Evolutionary conservation across 2,888 invertebrate species (phyloP).

Genomic region (Andrena trimmerana): DNA sequence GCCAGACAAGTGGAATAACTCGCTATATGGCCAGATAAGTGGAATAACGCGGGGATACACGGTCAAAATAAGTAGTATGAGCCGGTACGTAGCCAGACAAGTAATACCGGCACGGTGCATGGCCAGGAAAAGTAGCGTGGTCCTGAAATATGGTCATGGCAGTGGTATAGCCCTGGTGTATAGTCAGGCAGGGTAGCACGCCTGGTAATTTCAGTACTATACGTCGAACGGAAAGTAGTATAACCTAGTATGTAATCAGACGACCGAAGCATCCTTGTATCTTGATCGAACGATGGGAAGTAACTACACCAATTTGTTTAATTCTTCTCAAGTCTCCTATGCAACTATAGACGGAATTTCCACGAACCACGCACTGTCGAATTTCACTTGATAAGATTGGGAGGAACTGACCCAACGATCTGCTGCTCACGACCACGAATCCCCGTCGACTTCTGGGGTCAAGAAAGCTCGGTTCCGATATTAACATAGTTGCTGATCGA

Average conservation of each 20-base stretch:
- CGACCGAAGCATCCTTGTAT: not conserved
- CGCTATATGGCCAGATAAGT: slow-evolving; percentile 52
- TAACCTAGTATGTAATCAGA: slow-evolving; percentile 4
- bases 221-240: not conserved
- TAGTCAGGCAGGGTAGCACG: slow-evolving; percentile 1
- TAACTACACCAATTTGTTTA: not conserved
- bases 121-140: slow-evolving; percentile 40
- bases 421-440: no score
- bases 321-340: not conserved
- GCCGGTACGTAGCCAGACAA: slow-evolving; percentile 14
- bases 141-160: slow-evolving; percentile 39
- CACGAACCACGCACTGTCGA: no score
- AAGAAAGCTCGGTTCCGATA: not conserved
- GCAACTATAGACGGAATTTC: not conserved
- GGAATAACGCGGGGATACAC: slow-evolving; percentile 48
- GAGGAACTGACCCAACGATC: not conserved
- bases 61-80: slow-evolving; percentile 52
- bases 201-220: slow-evolving; percentile 6
- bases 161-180: slow-evolving; percentile 28
- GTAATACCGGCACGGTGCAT: slow-evolving; percentile 33
- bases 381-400: not conserved
- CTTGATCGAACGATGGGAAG: not conserved
- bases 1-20: slow-evolving; percentile 58
- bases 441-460: not conserved
- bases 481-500: not conserved